Base-by-base conservation (phyloP, 2,113 vertebrate species). In the Sapajus apella region DNA sequence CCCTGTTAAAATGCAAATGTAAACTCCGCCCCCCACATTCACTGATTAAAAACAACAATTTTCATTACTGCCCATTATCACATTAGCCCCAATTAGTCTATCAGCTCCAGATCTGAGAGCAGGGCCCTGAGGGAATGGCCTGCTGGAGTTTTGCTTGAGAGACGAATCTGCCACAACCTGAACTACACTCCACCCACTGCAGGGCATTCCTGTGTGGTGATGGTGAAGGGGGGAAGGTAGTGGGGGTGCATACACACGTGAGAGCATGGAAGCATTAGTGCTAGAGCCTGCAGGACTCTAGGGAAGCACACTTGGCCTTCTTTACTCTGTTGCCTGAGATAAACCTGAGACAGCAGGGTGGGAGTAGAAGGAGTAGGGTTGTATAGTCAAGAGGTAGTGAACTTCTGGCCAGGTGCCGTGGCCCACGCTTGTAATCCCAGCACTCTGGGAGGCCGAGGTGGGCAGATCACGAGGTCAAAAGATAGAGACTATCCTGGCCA, bases 81-180 rank as follows among this genome's bases (percentile, higher is more conserved):
- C 92, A 98, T 98, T 97, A 98, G 96, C 97, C 90, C 81, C 95
- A 98, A 97, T 97, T 97, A 98, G 96, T 90, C 88, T 98, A 98
- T 98, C 95, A 90, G 90, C 90, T 96, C 47, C 73, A 61, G 87
- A 98, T 97, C 97, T 97, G 94, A 96, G 87, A 92, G 95, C 77
- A 95, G 47, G 52, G 96, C 97, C 95, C 91, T 70, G 61, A 89
- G 95, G 96, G 93, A 97, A 90, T 16, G 50, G 76, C 37, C 72
- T 50, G 85, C 85, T 93, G 73, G 64, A 32, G 37, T 87, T 96
- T 91, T 87, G 83, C 84, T 95, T 79, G 43, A 73, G 50, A 92
- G 79, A 81, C 97, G 94, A 97, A 95, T 97, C 96, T 94, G 66
- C 82, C 77, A 32, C 66, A 52, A 40, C 61, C 52, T 92, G 18